Percentiles rank a stretch among this genome's conserved stretches.
Conservation (phyloP, 1,140 invertebrate species). For the Bombyx mandarina region DNA sequence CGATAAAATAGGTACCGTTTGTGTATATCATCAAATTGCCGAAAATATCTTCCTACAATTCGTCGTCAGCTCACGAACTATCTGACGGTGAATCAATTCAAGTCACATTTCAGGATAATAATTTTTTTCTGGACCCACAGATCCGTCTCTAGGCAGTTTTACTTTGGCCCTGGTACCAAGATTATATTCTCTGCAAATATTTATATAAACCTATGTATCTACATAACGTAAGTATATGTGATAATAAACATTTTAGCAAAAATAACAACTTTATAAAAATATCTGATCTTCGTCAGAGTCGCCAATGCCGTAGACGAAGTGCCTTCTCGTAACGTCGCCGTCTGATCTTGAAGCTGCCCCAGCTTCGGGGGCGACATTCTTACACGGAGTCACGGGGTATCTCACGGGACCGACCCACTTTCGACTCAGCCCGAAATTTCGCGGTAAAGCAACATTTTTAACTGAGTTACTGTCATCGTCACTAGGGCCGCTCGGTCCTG, state of each 20-base stretch:
- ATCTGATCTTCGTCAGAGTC: constrained; percentile 70
- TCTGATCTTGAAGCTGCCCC: constrained; percentile 20
- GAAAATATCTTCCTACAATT: too few relatives aligned
- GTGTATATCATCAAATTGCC: too few relatives aligned
- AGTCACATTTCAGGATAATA: too few relatives aligned
- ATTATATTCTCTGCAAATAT: neutral
- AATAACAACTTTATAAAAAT: constrained; percentile 55
- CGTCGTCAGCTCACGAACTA: too few relatives aligned
- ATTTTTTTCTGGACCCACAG: too few relatives aligned
- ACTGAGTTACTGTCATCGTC: constrained; percentile 45
- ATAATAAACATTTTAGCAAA: neutral
- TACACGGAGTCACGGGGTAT: constrained; percentile 75
- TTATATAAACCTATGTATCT: neutral
- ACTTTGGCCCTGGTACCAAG: too few relatives aligned
- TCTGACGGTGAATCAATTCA: too few relatives aligned
- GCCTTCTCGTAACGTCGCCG: constrained; percentile 42
- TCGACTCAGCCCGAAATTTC: constrained; percentile 70
- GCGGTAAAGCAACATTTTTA: constrained; percentile 64
- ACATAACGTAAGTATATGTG: neutral
- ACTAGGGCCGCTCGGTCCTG: constrained; percentile 51
- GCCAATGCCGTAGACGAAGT: constrained; percentile 64
- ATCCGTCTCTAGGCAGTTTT: too few relatives aligned
- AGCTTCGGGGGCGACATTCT: constrained; percentile 36
- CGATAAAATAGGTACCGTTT: too few relatives aligned
- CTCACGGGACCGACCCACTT: constrained; percentile 72